phyloP scores from a whole-genome alignment of 2,888 invertebrate species.

The Rhopalosiphum nymphaeae region DNA sequence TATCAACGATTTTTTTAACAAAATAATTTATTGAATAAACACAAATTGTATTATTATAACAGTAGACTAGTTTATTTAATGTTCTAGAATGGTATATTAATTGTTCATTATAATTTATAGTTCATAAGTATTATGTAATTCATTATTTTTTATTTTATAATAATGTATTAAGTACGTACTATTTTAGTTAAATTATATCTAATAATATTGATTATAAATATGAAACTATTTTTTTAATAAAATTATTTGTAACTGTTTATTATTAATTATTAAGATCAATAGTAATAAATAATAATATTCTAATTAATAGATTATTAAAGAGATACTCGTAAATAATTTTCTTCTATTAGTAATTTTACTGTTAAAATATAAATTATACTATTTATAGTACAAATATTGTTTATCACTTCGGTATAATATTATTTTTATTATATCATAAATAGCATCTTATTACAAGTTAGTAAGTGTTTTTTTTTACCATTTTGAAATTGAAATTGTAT shows the following conservation, averaged over 20 bases:
- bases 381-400: neutral
- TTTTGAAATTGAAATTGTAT: neutral
- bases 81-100: too few relatives aligned
- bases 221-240: neutral
- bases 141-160: neutral
- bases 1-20: too few relatives aligned
- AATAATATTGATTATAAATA: neutral
- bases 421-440: neutral
- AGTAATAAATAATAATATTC: neutral
- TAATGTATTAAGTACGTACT: neutral
- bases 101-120: too few relatives aligned
- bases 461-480: neutral
- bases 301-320: neutral
- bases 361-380: neutral
- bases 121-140: neutral
- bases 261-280: neutral
- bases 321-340: neutral
- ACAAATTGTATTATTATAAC: too few relatives aligned
- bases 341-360: neutral
- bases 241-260: neutral
- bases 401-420: neutral
- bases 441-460: neutral
- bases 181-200: neutral
- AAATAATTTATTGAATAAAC: too few relatives aligned
- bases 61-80: too few relatives aligned